Evolutionary conservation across 2,888 invertebrate species (phyloP).

Genomic region (Chymomyza procnemis): DNA sequence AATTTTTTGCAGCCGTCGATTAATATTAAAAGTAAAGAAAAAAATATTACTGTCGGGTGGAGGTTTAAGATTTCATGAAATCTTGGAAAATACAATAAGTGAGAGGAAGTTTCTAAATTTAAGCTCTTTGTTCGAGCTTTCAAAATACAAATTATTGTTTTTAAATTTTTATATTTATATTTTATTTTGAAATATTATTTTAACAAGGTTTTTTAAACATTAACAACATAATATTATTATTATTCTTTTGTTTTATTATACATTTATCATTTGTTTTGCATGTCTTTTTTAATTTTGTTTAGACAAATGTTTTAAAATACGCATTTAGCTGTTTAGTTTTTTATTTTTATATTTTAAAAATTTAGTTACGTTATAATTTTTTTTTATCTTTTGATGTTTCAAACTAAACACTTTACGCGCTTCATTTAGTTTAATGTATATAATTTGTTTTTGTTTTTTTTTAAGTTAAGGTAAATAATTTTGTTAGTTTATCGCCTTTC

Average conservation of each 20-base stretch:
- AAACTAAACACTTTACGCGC: constrained; percentile 43
- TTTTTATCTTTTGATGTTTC: constrained; percentile 29
- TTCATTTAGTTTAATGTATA: constrained; percentile 27
- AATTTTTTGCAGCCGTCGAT: too few relatives aligned
- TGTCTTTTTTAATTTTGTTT: constrained; percentile 41
- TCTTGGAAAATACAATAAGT: too few relatives aligned
- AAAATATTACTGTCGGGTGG: too few relatives aligned
- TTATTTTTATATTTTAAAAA: constrained; percentile 51
- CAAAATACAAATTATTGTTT: neutral
- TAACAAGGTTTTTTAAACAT: constrained; percentile 79
- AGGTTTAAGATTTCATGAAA: too few relatives aligned
- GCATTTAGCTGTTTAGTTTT: constrained; percentile 49
- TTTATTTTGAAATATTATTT: constrained; percentile 78
- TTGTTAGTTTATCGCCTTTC: constrained; percentile 30
- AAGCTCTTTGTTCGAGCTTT: neutral
- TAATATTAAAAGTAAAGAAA: too few relatives aligned
- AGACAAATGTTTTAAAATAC: constrained; percentile 66
- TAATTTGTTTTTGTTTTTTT: constrained; percentile 21
- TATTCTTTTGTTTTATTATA: constrained; percentile 46
- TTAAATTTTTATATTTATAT: constrained; percentile 62
- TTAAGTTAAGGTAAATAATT: constrained; percentile 51
- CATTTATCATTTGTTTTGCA: constrained; percentile 56
- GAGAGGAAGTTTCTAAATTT: too few relatives aligned
- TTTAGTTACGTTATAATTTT: constrained; percentile 35
- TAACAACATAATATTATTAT: constrained; percentile 76